Percentiles rank a stretch among this genome's conserved stretches.
Conservation (phyloP, 2,797 vertebrate genomes). For the Catamblyrhynchus diadema region DNA sequence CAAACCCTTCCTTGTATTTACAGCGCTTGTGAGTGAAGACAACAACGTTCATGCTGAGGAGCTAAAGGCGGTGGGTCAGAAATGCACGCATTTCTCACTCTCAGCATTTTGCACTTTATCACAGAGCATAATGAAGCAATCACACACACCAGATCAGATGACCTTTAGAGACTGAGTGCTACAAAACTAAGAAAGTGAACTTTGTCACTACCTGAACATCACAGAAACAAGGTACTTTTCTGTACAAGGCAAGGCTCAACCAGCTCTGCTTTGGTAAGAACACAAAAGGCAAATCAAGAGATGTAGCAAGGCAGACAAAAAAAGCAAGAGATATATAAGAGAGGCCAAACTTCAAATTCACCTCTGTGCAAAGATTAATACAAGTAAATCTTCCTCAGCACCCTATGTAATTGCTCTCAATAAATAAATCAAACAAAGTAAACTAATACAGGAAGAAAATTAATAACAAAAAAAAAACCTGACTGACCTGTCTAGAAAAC, state of each 20-base stretch:
- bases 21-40: slow-evolving; percentile 29
- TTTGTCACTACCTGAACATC: background rate
- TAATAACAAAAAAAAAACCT: background rate
- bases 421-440: background rate
- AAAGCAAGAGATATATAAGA: background rate
- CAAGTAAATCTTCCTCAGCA: background rate
- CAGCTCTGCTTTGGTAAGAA: background rate
- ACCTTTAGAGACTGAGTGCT: background rate
- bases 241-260: background rate
- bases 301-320: background rate
- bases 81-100: background rate
- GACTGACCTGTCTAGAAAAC: background rate
- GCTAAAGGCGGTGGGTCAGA: background rate
- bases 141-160: background rate
- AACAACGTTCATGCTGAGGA: background rate
- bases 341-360: background rate
- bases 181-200: background rate
- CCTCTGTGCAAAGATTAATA: background rate
- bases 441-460: background rate
- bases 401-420: background rate
- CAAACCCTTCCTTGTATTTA: slow-evolving; percentile 94
- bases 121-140: background rate
- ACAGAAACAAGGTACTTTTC: background rate
- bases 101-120: background rate
- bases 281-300: background rate